Evolutionary conservation across 2,888 invertebrate species (phyloP), one percentile per base, ranked within the genome.

Genomic region (Xestia xanthographa): DNA sequence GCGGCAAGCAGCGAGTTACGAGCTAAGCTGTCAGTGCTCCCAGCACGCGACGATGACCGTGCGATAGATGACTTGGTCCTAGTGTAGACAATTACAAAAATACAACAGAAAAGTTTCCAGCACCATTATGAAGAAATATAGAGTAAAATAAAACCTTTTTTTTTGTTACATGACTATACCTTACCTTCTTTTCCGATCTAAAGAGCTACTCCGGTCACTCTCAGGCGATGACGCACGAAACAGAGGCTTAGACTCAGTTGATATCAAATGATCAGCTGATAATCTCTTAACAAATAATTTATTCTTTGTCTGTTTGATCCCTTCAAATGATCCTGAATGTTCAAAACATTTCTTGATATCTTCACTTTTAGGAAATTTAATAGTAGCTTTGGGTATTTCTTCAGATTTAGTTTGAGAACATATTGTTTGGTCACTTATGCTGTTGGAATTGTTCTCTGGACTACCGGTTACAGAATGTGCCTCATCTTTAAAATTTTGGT

Each of bases 1-100:
- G 98, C 98, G 62, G 98, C 98, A 90, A 98, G 97, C 85, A 98
- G 93, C 45, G 98, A 97, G 91, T 98, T 98, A 83, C 98, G 97
- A 53, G 98, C 98, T 90, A 98, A 96, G 92, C 97, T 98, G 91
- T 98, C 97, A 89, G 97, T 97, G 90, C 97, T 97, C 56, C 96
- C 96, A 9, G 95, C 96, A 79, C 94, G 95, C 58, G 95, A 96
- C 77, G 90, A 90, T 77, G 96, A 95, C 88, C 94, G 88, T 79
- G 96, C 93, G 74, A 96, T 94, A 83, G 95, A 94, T 75, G 95
- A 96, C 88, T 94, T 95, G 77, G 90, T 91, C 93, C 96, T 96
- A 91, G 73, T 82, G 67, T 86, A 82, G 84, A 88, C 85, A 90
- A 85, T 86, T 76, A 86, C 86, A 85, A 86, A 77, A 79, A 79